Percentiles rank a stretch among this genome's conserved stretches.
phyloP scores from a whole-genome alignment of 2,113 vertebrate genomes.

The Puntigrus tetrazona region DNA sequence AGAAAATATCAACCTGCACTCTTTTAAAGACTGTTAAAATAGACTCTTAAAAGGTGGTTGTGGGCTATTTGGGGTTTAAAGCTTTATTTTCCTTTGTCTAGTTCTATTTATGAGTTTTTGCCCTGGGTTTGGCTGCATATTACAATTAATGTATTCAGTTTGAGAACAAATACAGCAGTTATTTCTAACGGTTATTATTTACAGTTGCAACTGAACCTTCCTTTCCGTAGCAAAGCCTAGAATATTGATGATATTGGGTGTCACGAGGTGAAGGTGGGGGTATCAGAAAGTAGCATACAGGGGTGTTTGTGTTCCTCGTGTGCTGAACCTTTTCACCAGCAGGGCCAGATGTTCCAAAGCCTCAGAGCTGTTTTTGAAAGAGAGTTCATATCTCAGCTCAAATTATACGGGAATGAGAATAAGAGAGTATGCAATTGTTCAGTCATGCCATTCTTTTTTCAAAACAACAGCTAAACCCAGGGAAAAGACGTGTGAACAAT shows the following conservation, averaged over 20 bases:
- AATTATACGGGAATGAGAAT: slow-evolving; percentile 63
- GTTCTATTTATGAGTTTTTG: background rate
- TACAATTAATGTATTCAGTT: background rate
- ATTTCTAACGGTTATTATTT: background rate
- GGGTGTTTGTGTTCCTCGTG: background rate
- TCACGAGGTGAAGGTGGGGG: background rate
- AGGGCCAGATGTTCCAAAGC: slow-evolving; percentile 76
- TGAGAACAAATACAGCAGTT: background rate
- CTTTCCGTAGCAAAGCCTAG: background rate
- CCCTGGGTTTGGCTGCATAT: background rate
- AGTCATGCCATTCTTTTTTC: background rate
- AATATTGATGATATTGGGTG: background rate
- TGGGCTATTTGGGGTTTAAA: background rate
- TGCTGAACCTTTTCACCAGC: slow-evolving; percentile 73
- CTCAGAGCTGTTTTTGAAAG: slow-evolving; percentile 53
- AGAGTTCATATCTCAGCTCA: slow-evolving; percentile 61
- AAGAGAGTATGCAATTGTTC: slow-evolving; percentile 25
- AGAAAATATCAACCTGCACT: background rate
- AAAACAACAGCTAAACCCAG: background rate
- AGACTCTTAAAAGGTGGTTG: background rate
- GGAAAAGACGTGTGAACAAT: background rate
- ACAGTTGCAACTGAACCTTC: too few relatives aligned
- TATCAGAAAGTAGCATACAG: background rate
- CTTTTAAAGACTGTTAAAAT: background rate
- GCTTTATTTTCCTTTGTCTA: background rate